A percentile compares a stretch with the other conserved stretches of the same genome.
phyloP scores from a whole-genome alignment of 2,888 invertebrate genomes.

The Cryptus armator region DNA sequence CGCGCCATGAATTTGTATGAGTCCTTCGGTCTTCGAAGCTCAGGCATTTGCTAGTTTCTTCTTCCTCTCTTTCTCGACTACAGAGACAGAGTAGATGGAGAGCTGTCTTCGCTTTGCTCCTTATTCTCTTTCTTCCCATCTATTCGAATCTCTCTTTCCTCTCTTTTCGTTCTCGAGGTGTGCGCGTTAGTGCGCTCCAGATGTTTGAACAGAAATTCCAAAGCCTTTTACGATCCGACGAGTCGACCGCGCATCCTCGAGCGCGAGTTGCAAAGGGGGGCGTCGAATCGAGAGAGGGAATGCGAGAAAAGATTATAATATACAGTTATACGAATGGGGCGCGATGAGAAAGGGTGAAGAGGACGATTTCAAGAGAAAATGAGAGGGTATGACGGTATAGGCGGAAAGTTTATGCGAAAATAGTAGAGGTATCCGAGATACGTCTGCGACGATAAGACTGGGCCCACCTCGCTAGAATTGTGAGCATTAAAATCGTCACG shows the following conservation, averaged over 20 bases:
- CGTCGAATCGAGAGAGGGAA: conserved; percentile 43
- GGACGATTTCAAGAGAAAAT: conserved; percentile 15
- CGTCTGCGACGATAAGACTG: conserved; percentile 6
- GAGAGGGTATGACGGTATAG: conserved; percentile 15
- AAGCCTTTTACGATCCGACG: conserved; percentile 71
- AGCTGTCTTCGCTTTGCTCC: neutral
- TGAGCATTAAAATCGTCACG: conserved; percentile 46
- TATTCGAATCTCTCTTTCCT: neutral
- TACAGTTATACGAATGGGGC: neutral
- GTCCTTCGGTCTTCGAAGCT: neutral
- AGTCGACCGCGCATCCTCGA: conserved; percentile 38
- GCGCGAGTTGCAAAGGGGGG: conserved; percentile 27
- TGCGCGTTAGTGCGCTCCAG: conserved; percentile 43
- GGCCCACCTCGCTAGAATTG: neutral
- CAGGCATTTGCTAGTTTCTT: neutral
- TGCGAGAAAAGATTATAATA: conserved; percentile 38
- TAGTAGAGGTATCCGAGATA: conserved; percentile 15
- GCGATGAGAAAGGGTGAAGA: neutral
- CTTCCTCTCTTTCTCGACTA: neutral
- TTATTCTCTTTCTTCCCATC: neutral
- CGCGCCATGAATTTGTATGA: conserved; percentile 30
- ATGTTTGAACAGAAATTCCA: conserved; percentile 76
- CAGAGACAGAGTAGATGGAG: conserved; percentile 1
- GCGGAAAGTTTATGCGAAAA: conserved; percentile 37
- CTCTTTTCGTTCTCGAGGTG: conserved; percentile 57